Conservation (phyloP, 2,888 invertebrate species). For the Atherix ibis region DNA sequence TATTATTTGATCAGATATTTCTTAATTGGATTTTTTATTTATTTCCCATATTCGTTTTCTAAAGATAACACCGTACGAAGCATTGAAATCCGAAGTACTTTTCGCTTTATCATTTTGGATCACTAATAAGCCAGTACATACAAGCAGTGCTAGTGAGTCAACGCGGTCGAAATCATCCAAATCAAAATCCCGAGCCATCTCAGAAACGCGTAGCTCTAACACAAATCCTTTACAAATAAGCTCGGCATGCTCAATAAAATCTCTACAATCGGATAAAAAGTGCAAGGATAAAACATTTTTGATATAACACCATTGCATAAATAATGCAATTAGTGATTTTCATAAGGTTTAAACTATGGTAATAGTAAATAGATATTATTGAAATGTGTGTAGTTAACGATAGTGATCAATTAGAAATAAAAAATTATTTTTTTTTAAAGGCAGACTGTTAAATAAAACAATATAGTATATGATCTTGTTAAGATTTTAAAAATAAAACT, state of each 20-base stretch:
- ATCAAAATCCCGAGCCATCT: neutral
- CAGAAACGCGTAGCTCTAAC: neutral
- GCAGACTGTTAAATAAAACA: no score
- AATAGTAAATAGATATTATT: no score
- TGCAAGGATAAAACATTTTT: no score
- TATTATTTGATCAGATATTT: neutral
- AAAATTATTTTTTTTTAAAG: no score
- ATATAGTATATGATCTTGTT: no score
- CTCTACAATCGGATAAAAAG: neutral
- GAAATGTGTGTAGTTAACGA: no score
- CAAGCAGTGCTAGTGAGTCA: constrained; percentile 7
- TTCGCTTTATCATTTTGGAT: constrained; percentile 62
- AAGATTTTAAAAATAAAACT: no score
- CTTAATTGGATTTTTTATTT: neutral
- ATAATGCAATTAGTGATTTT: no score
- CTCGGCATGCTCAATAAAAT: neutral
- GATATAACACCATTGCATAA: no score
- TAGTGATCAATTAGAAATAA: no score
- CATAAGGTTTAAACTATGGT: no score
- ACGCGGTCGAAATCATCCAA: constrained; percentile 2
- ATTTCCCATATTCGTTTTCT: neutral
- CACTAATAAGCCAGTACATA: constrained; percentile 50
- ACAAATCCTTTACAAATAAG: neutral
- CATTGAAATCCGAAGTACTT: constrained; percentile 50
- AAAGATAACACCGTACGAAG: constrained; percentile 48